Conservation (phyloP, 2,797 vertebrate genomes). For the Eutrigla gurnardus region DNA sequence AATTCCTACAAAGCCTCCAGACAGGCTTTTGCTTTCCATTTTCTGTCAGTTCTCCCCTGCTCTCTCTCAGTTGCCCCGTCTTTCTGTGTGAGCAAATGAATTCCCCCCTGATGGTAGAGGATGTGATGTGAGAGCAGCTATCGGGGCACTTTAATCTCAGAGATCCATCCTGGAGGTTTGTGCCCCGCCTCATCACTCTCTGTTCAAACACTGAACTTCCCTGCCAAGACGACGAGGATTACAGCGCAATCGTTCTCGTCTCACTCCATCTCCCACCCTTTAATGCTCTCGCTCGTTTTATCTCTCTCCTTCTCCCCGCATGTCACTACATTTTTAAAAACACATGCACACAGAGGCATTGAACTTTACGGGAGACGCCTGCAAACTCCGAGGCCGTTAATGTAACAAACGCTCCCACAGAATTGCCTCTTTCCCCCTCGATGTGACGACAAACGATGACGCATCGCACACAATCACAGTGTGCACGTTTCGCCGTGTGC, state of each 20-base stretch:
- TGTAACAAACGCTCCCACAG: conserved; percentile 28
- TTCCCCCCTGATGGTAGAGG: conserved; percentile 77
- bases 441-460: conserved; percentile 36
- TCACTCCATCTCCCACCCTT: conserved; percentile 52
- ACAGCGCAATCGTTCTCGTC: conserved; percentile 55
- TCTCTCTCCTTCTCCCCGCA: conserved; percentile 33
- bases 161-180: conserved; percentile 80
- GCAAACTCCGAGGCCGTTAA: conserved; percentile 12
- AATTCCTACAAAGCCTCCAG: conserved; percentile 74
- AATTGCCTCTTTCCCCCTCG: conserved; percentile 16
- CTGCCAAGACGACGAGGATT: conserved; percentile 76
- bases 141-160: conserved; percentile 82
- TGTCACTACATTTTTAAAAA: conserved; percentile 43
- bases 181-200: conserved; percentile 71
- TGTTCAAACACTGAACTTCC: conserved; percentile 84
- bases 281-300: conserved; percentile 27
- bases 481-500: conserved; percentile 39
- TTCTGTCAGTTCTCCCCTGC: conserved; percentile 68
- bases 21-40: conserved; percentile 70
- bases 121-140: conserved; percentile 79
- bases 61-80: conserved; percentile 64
- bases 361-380: conserved; percentile 32
- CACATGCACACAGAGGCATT: conserved; percentile 27
- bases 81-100: conserved; percentile 79
- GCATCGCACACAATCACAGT: conserved; percentile 21